These are phyloP conservation scores for Lophius piscatorius DNA, from an alignment of 2,113 vertebrate species.

Conservation along the genomic window DNA sequence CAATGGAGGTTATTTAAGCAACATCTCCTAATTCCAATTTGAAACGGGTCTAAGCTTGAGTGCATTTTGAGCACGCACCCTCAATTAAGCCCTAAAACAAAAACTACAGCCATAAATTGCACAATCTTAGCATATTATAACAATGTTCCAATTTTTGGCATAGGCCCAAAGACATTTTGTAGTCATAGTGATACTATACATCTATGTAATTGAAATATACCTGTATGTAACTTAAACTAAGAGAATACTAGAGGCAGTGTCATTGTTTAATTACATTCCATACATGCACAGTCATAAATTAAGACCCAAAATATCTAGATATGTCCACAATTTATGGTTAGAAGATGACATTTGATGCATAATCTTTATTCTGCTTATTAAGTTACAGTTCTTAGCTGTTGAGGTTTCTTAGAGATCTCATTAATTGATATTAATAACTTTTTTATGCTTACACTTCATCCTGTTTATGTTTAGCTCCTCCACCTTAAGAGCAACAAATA, in stretches of 20 bases:
- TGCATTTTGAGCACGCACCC: background rate
- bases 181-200: background rate
- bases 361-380: too few relatives aligned
- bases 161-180: background rate
- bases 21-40: too few relatives aligned
- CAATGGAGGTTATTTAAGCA: background rate
- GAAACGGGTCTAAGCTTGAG: background rate
- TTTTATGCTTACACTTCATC: background rate
- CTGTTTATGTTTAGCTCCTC: conserved; percentile 83
- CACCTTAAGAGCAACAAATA: conserved; percentile 99
- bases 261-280: background rate
- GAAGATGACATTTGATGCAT: too few relatives aligned
- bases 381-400: too few relatives aligned
- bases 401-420: too few relatives aligned
- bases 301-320: background rate
- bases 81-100: background rate
- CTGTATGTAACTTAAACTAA: background rate
- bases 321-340: background rate
- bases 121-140: background rate
- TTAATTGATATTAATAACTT: too few relatives aligned
- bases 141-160: background rate
- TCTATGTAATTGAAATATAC: background rate
- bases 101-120: background rate
- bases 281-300: background rate
- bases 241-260: background rate